Evolutionary conservation across 2,888 invertebrate species (phyloP).

Genomic region (Drosophila neoperkinsi): DNA sequence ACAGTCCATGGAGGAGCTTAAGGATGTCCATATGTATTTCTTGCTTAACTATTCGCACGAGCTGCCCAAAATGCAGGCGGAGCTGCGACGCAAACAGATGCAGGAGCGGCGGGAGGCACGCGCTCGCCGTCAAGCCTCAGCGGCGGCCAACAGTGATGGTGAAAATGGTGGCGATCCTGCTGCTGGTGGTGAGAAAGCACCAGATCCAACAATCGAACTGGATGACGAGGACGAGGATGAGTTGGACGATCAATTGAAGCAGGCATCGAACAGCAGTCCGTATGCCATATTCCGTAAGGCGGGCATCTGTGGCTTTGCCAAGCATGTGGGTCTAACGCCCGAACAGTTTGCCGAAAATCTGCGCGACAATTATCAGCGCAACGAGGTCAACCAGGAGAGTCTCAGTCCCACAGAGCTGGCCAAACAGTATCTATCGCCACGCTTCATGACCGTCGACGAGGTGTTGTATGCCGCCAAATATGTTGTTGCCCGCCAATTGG

Average conservation of each 20-base stretch:
- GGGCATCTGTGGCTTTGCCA: conserved; percentile 93
- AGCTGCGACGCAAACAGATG: conserved; percentile 88
- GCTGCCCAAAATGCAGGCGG: conserved; percentile 92
- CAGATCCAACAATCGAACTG: conserved; percentile 84
- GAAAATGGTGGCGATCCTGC: conserved; percentile 68
- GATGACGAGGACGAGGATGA: conserved; percentile 90
- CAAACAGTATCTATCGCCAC: conserved; percentile 89
- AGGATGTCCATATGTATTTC: conserved; percentile 97
- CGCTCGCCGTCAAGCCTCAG: conserved; percentile 46
- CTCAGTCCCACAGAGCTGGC: conserved; percentile 94
- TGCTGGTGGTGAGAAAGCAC: conserved; percentile 30
- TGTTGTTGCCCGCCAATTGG: conserved; percentile 97
- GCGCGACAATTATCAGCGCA: conserved; percentile 96
- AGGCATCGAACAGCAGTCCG: conserved; percentile 94
- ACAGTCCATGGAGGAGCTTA: conserved; percentile 95
- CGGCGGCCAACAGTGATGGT: conserved; percentile 68
- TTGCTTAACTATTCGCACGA: conserved; percentile 95
- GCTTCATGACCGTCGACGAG: conserved; percentile 91
- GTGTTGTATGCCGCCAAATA: conserved; percentile 95
- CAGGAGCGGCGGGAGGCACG: conserved; percentile 75
- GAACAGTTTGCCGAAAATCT: conserved; percentile 98
- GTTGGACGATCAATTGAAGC: conserved; percentile 91
- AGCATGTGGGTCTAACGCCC: conserved; percentile 96
- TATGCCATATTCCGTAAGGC: conserved; percentile 95
- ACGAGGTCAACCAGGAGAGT: conserved; percentile 97